phyloP scores from a whole-genome alignment of 2,797 vertebrate species.

The Coracias cyanogaster region DNA sequence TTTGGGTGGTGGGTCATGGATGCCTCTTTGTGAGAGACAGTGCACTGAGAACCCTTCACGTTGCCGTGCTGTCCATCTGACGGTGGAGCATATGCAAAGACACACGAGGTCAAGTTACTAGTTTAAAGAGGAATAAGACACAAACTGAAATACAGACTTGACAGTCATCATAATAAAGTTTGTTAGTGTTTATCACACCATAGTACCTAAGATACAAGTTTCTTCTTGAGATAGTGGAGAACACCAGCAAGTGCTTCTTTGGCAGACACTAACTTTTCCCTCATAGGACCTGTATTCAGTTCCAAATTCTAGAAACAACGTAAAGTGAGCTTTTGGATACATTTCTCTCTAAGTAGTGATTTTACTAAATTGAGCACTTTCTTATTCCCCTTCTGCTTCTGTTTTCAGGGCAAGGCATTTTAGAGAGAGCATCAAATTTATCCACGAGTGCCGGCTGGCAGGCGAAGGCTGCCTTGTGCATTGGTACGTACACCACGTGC shows the following conservation, averaged over 20 bases:
- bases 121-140: not conserved
- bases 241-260: not conserved
- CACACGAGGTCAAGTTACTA: not conserved
- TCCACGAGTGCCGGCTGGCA: constrained; percentile 91
- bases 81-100: not conserved
- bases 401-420: constrained; percentile 91
- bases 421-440: constrained; percentile 93
- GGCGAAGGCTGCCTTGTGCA: constrained; percentile 94
- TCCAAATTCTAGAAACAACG: not conserved
- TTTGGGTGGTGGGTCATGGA: not conserved
- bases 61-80: not conserved
- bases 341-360: constrained; percentile 16
- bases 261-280: not conserved
- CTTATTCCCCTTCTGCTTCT: constrained; percentile 35
- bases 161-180: not conserved
- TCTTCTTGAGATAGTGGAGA: not conserved
- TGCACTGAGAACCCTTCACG: not conserved
- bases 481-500: constrained; percentile 82
- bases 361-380: constrained; percentile 51
- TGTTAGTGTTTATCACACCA: not conserved
- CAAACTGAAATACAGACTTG: not conserved
- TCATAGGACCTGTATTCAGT: not conserved
- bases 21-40: not conserved
- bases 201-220: not conserved
- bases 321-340: constrained; percentile 10